Conservation (phyloP, 35 echinoderm and acorn worm species). For the Heliocidaris erythrogramma region DNA sequence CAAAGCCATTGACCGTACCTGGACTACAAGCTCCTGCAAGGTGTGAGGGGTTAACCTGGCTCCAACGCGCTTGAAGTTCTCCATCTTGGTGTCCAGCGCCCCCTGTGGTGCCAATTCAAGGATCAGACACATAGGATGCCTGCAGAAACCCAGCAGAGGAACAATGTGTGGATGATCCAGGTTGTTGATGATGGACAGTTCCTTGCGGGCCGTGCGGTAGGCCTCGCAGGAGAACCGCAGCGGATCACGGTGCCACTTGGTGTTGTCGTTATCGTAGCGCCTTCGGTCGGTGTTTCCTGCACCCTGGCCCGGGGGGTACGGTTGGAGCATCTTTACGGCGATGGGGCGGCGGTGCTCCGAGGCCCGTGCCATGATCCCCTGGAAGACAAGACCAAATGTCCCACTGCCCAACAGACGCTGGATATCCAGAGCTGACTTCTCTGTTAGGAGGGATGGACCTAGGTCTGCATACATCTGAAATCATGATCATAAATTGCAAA, state of each 20-base stretch:
- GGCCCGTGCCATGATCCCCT: constrained; percentile 60
- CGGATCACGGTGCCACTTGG: constrained; percentile 88
- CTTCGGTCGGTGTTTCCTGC: constrained; percentile 72
- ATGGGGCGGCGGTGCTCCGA: constrained; percentile 44
- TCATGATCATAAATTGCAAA: neutral
- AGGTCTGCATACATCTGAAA: constrained; percentile 87
- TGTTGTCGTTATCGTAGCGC: constrained; percentile 85
- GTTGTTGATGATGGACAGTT: constrained; percentile 80
- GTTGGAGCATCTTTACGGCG: constrained; percentile 92
- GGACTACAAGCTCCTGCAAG: constrained; percentile 72
- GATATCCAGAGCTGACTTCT: constrained; percentile 66
- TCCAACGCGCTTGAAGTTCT: constrained; percentile 85
- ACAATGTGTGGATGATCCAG: constrained; percentile 87
- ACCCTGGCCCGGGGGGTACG: constrained; percentile 85
- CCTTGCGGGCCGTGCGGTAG: constrained; percentile 83
- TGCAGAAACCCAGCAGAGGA: constrained; percentile 78
- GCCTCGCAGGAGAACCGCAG: constrained; percentile 81
- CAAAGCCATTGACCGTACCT: constrained; percentile 44
- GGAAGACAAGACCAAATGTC: constrained; percentile 91
- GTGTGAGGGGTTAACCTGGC: constrained; percentile 73
- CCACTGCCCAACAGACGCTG: constrained; percentile 83
- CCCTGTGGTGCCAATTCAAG: constrained; percentile 89
- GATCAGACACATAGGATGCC: constrained; percentile 87
- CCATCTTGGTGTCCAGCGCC: constrained; percentile 74
- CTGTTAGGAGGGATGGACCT: constrained; percentile 56